Evolutionary conservation across 2,113 vertebrate genomes (phyloP).

Genomic region (Phodopus roborovskii): DNA sequence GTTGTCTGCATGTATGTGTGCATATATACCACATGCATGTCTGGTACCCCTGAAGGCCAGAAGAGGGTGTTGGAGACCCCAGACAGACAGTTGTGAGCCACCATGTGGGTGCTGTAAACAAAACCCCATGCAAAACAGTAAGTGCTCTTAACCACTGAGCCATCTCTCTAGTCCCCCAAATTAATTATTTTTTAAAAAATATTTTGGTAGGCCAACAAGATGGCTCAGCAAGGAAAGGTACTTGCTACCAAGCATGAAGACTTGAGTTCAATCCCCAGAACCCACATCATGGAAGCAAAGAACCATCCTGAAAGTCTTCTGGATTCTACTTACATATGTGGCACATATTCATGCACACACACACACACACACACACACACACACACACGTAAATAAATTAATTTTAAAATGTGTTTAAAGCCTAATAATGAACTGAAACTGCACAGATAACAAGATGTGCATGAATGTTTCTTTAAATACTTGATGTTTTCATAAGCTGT

Average conservation of each 20-base stretch:
- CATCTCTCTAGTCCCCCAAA: neutral
- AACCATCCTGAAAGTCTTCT: neutral
- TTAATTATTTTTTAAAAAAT: neutral
- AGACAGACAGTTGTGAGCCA: neutral
- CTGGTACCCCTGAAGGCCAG: neutral
- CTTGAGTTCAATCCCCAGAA: neutral
- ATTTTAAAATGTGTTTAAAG: neutral
- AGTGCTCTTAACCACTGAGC: neutral
- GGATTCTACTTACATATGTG: neutral
- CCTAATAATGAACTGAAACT: neutral
- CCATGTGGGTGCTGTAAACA: neutral
- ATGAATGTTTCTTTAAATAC: neutral
- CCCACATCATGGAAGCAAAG: neutral
- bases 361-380: neutral
- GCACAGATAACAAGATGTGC: neutral
- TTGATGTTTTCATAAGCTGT: neutral
- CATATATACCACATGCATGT: neutral
- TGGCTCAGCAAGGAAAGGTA: neutral
- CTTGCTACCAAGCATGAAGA: neutral
- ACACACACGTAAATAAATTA: neutral
- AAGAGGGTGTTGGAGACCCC: neutral
- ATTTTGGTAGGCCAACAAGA: neutral
- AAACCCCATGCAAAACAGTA: neutral
- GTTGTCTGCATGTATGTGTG: neutral
- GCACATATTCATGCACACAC: neutral